Conservation (phyloP, 2,888 invertebrate species). For the Chirona hameri region DNA sequence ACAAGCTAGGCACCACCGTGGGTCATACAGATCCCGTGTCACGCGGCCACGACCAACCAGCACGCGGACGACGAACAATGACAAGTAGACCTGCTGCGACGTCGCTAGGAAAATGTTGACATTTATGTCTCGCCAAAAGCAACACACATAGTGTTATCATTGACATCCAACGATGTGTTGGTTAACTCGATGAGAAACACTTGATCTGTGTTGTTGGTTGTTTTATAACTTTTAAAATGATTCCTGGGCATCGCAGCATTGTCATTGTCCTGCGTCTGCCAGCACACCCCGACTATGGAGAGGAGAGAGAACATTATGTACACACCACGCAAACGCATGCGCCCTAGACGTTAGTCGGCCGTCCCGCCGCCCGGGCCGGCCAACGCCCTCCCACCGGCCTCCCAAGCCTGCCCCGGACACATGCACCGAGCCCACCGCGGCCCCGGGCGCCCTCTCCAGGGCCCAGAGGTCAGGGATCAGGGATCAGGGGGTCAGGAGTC, state of each 20-base stretch:
- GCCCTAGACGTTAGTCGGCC: not conserved
- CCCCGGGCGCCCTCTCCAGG: not conserved
- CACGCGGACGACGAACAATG: not conserved
- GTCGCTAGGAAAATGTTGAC: no score
- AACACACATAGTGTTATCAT: no score
- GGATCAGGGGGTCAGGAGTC: no score
- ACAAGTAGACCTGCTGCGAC: no score
- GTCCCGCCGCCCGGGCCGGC: not conserved
- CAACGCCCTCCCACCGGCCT: not conserved
- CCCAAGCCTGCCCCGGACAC: not conserved
- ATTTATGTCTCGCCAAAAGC: no score
- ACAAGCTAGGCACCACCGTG: not conserved
- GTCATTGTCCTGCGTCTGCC: no score
- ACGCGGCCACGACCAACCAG: not conserved
- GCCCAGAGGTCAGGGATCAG: no score
- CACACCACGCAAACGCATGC: conserved; percentile 25
- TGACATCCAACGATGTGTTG: no score
- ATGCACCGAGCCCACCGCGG: not conserved
- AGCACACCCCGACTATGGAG: not conserved
- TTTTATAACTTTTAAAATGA: no score
- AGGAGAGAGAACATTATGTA: conserved; percentile 2
- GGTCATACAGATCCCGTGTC: not conserved
- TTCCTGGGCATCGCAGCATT: no score
- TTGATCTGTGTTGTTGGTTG: no score
- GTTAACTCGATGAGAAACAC: no score